These are phyloP conservation scores for Zaprionus camerounensis DNA, from an alignment of 1,140 invertebrate species.

Conservation along the genomic window DNA sequence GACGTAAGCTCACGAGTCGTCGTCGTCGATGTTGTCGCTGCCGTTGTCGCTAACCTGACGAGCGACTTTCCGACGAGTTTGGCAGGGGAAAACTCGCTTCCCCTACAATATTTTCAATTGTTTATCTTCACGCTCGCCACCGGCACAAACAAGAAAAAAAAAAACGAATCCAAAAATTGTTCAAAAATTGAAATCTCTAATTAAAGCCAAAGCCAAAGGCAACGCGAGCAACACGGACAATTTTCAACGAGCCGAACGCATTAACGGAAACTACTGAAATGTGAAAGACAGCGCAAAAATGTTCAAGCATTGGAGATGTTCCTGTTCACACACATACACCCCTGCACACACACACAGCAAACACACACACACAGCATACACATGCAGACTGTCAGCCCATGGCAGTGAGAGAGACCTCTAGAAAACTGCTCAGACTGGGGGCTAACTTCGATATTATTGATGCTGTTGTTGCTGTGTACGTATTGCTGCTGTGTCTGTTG, in stretches of 20 bases:
- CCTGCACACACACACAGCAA: conserved; percentile 7
- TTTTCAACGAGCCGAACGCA: conserved; percentile 73
- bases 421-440: conserved; percentile 32
- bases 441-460: conserved; percentile 55
- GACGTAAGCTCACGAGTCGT: conserved; percentile 77
- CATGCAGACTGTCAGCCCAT: conserved; percentile 19
- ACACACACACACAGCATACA: conserved; percentile 25
- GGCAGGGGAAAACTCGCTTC: neutral
- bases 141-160: conserved; percentile 7
- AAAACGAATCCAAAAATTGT: neutral
- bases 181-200: neutral
- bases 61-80: conserved; percentile 20
- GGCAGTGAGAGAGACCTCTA: conserved; percentile 27
- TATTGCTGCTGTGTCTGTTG: conserved; percentile 10
- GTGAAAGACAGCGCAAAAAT: conserved; percentile 75
- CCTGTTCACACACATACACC: conserved; percentile 42
- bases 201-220: neutral
- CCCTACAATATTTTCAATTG: neutral
- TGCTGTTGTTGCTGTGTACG: conserved; percentile 20
- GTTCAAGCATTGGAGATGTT: conserved; percentile 72
- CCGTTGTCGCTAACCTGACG: conserved; percentile 34
- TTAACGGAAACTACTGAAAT: conserved; percentile 82
- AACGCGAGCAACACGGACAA: conserved; percentile 16
- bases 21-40: conserved; percentile 6
- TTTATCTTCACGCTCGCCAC: conserved; percentile 3